Conservation (phyloP, 2,888 invertebrate genomes). For the Pachycephus smyrnensis region DNA sequence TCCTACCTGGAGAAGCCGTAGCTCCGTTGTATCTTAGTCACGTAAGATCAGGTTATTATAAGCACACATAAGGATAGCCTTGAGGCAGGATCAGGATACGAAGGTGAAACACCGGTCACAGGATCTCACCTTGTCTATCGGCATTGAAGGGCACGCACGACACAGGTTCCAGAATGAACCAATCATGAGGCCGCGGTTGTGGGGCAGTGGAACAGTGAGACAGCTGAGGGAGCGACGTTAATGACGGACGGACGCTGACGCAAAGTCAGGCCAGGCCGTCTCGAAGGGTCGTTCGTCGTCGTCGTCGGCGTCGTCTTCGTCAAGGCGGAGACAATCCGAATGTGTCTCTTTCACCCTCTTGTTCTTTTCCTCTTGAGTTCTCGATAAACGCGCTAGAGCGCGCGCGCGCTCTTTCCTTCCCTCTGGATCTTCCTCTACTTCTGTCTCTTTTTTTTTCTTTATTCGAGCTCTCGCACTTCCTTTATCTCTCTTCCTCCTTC, state of each 20-base stretch:
- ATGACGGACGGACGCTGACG: constrained; percentile 37
- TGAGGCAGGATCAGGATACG: neutral
- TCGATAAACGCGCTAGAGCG: neutral
- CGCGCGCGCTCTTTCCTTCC: neutral
- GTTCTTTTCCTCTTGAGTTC: neutral
- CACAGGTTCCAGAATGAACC: constrained; percentile 98
- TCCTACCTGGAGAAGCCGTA: neutral
- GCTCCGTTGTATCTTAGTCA: neutral
- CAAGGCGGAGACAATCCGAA: constrained; percentile 14
- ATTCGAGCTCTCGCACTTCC: neutral
- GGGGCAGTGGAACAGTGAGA: constrained; percentile 62
- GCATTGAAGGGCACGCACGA: constrained; percentile 96
- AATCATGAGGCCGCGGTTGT: constrained; percentile 80
- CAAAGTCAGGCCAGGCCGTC: constrained; percentile 10
- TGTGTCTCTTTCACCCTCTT: neutral
- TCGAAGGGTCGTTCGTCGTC: neutral
- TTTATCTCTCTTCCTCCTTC: neutral
- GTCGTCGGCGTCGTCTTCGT: constrained; percentile 16
- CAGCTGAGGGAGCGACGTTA: constrained; percentile 45
- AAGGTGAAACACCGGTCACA: neutral
- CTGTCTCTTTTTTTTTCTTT: neutral
- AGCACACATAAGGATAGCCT: neutral
- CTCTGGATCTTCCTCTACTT: neutral
- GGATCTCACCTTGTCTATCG: constrained; percentile 89
- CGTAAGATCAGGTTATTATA: neutral